Evolutionary conservation across 2,888 invertebrate species (phyloP).

Genomic region (Nephrocerus scutellatus): DNA sequence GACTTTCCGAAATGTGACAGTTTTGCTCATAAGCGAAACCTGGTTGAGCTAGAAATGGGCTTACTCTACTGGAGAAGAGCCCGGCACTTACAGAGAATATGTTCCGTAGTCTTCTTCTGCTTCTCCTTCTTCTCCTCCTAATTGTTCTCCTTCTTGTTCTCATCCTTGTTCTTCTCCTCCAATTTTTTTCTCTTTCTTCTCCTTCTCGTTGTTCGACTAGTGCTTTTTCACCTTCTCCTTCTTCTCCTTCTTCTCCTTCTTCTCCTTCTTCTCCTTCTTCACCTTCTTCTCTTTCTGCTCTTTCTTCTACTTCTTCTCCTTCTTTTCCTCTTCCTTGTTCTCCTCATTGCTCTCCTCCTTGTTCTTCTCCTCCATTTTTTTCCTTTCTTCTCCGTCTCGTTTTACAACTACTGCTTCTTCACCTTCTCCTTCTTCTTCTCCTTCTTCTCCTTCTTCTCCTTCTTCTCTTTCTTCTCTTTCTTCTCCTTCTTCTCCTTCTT

Average conservation of each 20-base stretch:
- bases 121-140: constrained; percentile 5
- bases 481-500: neutral
- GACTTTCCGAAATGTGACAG: too few relatives aligned
- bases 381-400: too few relatives aligned
- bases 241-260: neutral
- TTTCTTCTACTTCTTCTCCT: constrained; percentile 2
- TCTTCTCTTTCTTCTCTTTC: neutral
- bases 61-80: too few relatives aligned
- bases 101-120: neutral
- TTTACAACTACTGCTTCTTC: neutral
- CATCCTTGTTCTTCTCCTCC: too few relatives aligned
- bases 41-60: too few relatives aligned
- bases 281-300: neutral
- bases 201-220: neutral
- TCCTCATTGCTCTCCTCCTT: neutral
- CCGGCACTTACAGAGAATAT: too few relatives aligned
- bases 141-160: too few relatives aligned
- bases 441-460: neutral
- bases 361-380: constrained; percentile 1
- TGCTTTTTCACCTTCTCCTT: constrained; percentile 1
- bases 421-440: neutral
- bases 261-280: neutral
- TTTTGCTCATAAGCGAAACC: too few relatives aligned
- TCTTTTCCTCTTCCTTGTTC: neutral
- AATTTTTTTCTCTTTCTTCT: neutral